A percentile compares a stretch with the other conserved stretches of the same genome.
These are phyloP conservation scores for Aromia moschata DNA, from an alignment of 2,888 invertebrate species.

Conservation along the genomic window DNA sequence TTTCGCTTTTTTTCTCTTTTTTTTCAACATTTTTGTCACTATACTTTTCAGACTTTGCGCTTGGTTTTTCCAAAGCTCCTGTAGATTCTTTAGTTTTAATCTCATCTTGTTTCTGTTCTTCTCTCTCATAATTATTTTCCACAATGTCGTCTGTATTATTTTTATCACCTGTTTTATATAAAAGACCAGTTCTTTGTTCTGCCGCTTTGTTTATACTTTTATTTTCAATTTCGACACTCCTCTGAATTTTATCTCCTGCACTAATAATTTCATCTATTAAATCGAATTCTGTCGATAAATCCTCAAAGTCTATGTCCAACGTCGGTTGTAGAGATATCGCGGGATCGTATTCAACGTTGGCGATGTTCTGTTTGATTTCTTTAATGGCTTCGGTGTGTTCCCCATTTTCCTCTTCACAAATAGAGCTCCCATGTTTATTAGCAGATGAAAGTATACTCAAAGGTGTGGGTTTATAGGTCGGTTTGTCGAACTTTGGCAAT, in stretches of 20 bases:
- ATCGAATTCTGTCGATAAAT: slow-evolving; percentile 60
- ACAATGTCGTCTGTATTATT: background rate
- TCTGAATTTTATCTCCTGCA: slow-evolving; percentile 32
- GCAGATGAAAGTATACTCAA: slow-evolving; percentile 57
- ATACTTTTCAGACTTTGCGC: background rate
- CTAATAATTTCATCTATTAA: slow-evolving; percentile 61
- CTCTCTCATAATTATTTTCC: slow-evolving; percentile 27
- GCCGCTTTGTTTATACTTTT: background rate
- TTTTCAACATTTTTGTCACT: slow-evolving; percentile 25
- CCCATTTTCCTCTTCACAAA: slow-evolving; percentile 37
- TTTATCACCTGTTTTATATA: background rate
- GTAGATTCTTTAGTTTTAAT: slow-evolving; percentile 22
- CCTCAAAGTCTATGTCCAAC: slow-evolving; percentile 56
- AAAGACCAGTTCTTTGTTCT: background rate
- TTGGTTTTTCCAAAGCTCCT: slow-evolving; percentile 2
- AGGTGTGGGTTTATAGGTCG: slow-evolving; percentile 61
- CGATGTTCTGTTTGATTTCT: slow-evolving; percentile 50
- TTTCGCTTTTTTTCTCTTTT: slow-evolving; percentile 24
- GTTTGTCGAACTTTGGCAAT: slow-evolving; percentile 50
- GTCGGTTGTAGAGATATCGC: slow-evolving; percentile 39
- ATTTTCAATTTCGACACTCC: background rate
- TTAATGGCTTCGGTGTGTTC: slow-evolving; percentile 45
- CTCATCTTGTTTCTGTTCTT: slow-evolving; percentile 20
- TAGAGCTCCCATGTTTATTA: slow-evolving; percentile 39
- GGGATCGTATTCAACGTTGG: slow-evolving; percentile 53